A percentile compares a stretch with the other conserved stretches of the same genome.
Evolutionary conservation across 2,888 invertebrate species (phyloP).

Genomic region (Ichneumon xanthorius): DNA sequence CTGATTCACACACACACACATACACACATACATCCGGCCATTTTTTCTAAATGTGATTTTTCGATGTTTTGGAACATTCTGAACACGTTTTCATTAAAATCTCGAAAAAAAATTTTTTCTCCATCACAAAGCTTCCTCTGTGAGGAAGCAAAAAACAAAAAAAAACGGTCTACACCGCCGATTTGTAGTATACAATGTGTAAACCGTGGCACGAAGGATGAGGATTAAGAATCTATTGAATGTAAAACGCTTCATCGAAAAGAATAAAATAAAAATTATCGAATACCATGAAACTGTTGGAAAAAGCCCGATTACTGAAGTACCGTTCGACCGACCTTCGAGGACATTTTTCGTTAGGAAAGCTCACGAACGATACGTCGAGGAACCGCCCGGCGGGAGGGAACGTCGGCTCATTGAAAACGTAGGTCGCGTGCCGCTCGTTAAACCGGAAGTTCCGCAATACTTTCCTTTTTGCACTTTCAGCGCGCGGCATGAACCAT

Average conservation of each 20-base stretch:
- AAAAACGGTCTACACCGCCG: conserved; percentile 33
- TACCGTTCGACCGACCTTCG: neutral
- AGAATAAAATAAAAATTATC: conserved; percentile 57
- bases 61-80: no score
- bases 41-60: no score
- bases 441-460: conserved; percentile 60
- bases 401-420: conserved; percentile 35
- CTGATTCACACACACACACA: no score
- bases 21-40: no score
- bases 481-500: conserved; percentile 31
- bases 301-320: neutral
- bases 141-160: no score
- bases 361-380: neutral
- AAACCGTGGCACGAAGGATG: neutral
- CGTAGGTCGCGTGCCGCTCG: conserved; percentile 52
- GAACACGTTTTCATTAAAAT: no score
- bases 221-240: conserved; percentile 34
- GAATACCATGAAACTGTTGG: neutral
- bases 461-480: conserved; percentile 62
- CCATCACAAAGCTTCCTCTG: no score
- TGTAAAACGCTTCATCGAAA: conserved; percentile 50
- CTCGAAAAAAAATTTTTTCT: no score
- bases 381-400: neutral
- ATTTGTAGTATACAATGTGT: conserved; percentile 29
- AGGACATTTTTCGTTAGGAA: neutral